Base-by-base conservation (phyloP, 2,797 vertebrate species). In the Molossus molossus region DNA sequence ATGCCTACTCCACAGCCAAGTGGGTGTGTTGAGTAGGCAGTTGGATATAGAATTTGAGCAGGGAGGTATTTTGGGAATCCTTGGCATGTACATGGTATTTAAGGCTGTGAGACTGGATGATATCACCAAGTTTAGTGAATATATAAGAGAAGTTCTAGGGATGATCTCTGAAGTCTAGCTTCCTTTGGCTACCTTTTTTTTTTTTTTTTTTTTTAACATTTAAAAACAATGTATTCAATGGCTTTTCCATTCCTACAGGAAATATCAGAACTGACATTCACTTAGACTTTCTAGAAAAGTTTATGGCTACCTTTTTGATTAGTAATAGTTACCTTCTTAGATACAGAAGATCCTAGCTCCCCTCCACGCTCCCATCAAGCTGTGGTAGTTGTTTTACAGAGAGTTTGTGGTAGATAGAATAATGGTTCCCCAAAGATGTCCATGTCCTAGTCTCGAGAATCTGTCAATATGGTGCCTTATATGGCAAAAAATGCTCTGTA, bases 21-120 rank as follows among this genome's bases (percentile, higher is more conserved):
- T 94, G 62, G 87, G 93, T 91, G 25, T 90, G 67, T 50, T 91
- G 60, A 85, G 48, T 75, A 95, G 73, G 86, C 21, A 50, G 62
- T 12, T 75, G 58, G 21, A 57, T 72, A 53, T 29, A 29, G 80
- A 90, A 5, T 80, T 92, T 79, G 75, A 73, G 60, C 37, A 79
- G 17, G 27, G 62, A 86, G 48, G 6, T 79, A 55, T 69, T 96
- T 94, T 94, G 84, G 65, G 53, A 91, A 40, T 79, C 75, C 70
- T 75, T 95, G 50, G 12, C 4, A 9, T 80, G 14, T 60, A 55
- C 2, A 15, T 83, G 40, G 25, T 80, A 85, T 85, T 88, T 92
- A 96, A 94, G 64, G 58, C n/a, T 33, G 69, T 37, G 62, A 84
- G 70, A 86, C n/a, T 72, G 37, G 27, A 37, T 95, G 84, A 87